Conservation (phyloP, 2,797 vertebrate genomes). For the Telmatherina bonti region DNA sequence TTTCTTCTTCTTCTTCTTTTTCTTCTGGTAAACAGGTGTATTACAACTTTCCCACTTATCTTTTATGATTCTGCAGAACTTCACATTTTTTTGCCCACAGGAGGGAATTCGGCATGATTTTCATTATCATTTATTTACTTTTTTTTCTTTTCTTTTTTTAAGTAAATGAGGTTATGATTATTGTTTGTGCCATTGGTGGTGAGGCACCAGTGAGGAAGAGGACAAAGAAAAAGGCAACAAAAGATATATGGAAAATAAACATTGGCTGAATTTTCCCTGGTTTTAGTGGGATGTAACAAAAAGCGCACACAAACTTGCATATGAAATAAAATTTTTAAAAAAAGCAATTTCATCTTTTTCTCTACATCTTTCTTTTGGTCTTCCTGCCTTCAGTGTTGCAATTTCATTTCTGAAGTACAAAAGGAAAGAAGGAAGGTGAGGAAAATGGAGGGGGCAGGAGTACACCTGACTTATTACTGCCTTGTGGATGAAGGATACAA, state of each 20-base stretch:
- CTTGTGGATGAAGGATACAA: conserved; percentile 75
- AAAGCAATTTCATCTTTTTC: conserved; percentile 57
- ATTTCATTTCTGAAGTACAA: conserved; percentile 64
- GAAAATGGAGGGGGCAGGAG: conserved; percentile 57
- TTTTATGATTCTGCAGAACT: conserved; percentile 57
- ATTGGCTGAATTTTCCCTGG: conserved; percentile 42
- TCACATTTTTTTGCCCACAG: conserved; percentile 38
- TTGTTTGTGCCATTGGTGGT: conserved; percentile 36
- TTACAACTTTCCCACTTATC: conserved; percentile 57
- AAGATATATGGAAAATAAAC: conserved; percentile 40
- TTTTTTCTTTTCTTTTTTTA: conserved; percentile 32
- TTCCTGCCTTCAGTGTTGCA: conserved; percentile 54
- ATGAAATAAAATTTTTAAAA: too few species aligned
- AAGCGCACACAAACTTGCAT: conserved; percentile 44
- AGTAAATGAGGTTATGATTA: conserved; percentile 57
- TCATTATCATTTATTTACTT: conserved; percentile 3
- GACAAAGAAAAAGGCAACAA: conserved; percentile 24
- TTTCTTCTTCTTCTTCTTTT: background rate
- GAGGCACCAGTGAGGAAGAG: conserved; percentile 24
- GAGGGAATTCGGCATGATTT: conserved; percentile 44
- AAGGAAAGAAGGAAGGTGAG: conserved; percentile 60
- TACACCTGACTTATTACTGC: conserved; percentile 75
- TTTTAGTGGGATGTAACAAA: conserved; percentile 51
- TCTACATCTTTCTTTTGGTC: conserved; percentile 39
- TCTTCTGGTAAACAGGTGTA: conserved; percentile 74